Percentiles rank a stretch among this genome's conserved stretches.
Evolutionary conservation across 2,888 invertebrate species (phyloP).

Genomic region (Aphrophora alni): DNA sequence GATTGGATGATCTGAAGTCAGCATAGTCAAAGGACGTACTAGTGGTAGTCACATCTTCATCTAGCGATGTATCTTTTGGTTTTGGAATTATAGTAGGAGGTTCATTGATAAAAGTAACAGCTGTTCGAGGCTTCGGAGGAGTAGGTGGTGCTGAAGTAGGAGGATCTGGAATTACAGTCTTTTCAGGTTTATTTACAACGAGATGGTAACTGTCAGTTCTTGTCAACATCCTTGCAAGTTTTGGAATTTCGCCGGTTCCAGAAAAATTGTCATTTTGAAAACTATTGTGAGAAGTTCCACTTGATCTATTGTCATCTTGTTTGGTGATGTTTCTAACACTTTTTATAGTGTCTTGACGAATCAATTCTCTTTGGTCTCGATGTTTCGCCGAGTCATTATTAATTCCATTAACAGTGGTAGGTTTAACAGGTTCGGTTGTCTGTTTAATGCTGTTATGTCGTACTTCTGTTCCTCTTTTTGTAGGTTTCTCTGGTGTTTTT

Average conservation of each 20-base stretch:
- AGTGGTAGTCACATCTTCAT: slow-evolving; percentile 28
- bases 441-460: neutral
- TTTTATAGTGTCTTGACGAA: neutral
- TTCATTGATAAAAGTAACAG: slow-evolving; percentile 30
- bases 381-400: neutral
- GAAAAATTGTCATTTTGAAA: too few relatives aligned
- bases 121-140: slow-evolving; percentile 24
- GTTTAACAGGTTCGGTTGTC: neutral
- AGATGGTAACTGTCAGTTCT: neutral
- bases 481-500: neutral
- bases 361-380: neutral
- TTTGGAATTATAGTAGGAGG: slow-evolving; percentile 29
- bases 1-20: slow-evolving; percentile 13
- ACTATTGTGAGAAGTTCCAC: neutral
- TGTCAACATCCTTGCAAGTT: neutral
- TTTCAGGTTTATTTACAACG: neutral
- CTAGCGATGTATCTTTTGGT: slow-evolving; percentile 24
- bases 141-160: neutral
- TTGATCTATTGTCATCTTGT: neutral
- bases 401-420: neutral
- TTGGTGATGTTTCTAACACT: neutral
- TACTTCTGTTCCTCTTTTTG: neutral
- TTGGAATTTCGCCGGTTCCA: neutral
- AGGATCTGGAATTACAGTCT: neutral
- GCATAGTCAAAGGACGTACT: slow-evolving; percentile 33